Evolutionary conservation across 2,888 invertebrate species (phyloP).

Genomic region (Fragum fragum): DNA sequence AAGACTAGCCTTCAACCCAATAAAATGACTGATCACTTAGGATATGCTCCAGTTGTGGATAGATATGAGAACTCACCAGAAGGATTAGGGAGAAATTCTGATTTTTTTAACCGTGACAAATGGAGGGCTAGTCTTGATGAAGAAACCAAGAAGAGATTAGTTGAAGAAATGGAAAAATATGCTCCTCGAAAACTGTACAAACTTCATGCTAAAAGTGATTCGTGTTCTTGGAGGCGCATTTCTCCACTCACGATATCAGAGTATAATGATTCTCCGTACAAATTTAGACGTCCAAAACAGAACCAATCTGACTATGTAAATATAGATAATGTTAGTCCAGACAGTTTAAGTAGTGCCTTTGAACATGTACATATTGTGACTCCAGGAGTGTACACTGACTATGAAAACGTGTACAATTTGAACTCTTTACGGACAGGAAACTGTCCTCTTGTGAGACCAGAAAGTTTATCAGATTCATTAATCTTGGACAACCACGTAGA

Average conservation of each 20-base stretch:
- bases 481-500: constrained; percentile 26
- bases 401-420: constrained; percentile 53
- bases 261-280: constrained; percentile 69
- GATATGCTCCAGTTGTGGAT: constrained; percentile 41
- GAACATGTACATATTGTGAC: constrained; percentile 40
- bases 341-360: constrained; percentile 38
- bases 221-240: constrained; percentile 31
- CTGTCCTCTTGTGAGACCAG: constrained; percentile 58
- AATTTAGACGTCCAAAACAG: constrained; percentile 56
- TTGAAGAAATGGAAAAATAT: constrained; percentile 50
- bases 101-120: constrained; percentile 61
- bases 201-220: constrained; percentile 48
- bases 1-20: neutral
- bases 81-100: constrained; percentile 63
- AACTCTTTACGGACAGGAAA: constrained; percentile 26
- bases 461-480: constrained; percentile 60
- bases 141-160: constrained; percentile 43
- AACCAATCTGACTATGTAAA: constrained; percentile 48
- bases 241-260: constrained; percentile 54
- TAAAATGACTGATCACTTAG: neutral
- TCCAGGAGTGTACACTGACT: constrained; percentile 36
- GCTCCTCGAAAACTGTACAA: constrained; percentile 63
- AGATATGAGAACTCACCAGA: constrained; percentile 62
- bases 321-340: constrained; percentile 41
- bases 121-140: constrained; percentile 66